These are phyloP conservation scores for Cephus spinipes DNA, from an alignment of 2,888 invertebrate genomes.

Conservation along the genomic window DNA sequence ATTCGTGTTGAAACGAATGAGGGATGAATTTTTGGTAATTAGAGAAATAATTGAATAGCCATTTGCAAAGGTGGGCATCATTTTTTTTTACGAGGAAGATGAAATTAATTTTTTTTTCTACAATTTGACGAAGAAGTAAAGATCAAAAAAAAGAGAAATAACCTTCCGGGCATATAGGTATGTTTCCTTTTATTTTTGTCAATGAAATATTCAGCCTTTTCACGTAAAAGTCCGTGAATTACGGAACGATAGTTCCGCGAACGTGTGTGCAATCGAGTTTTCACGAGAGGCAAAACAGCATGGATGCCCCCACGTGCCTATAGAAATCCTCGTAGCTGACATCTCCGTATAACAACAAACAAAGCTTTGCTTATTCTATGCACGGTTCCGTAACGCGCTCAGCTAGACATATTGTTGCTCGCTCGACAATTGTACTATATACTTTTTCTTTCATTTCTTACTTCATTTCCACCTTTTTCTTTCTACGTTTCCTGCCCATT, in stretches of 20 bases:
- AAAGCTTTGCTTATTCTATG: conserved; percentile 10
- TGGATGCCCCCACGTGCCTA: neutral
- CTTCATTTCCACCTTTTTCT: neutral
- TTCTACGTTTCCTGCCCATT: conserved; percentile 2
- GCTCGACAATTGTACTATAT: neutral
- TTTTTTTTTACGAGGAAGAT: neutral
- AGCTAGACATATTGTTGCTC: conserved; percentile 10
- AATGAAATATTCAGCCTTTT: neutral
- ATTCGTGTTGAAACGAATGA: neutral
- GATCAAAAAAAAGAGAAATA: neutral
- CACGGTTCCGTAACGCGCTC: conserved; percentile 12
- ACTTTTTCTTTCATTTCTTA: conserved; percentile 8
- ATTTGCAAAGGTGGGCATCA: neutral
- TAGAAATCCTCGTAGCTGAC: conserved; percentile 11
- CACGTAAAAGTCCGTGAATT: neutral
- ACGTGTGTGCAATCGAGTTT: neutral
- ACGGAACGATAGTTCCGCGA: neutral
- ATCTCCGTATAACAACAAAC: conserved; percentile 10
- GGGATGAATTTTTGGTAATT: neutral
- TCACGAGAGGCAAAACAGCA: neutral
- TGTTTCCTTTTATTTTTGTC: neutral
- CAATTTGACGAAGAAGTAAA: neutral
- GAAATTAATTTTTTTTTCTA: neutral
- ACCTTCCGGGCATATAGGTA: neutral
- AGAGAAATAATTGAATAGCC: neutral